Evolutionary conservation across 1,140 invertebrate genomes (phyloP), one percentile per base, ranked within the genome.

Genomic region (Samia ricini): DNA sequence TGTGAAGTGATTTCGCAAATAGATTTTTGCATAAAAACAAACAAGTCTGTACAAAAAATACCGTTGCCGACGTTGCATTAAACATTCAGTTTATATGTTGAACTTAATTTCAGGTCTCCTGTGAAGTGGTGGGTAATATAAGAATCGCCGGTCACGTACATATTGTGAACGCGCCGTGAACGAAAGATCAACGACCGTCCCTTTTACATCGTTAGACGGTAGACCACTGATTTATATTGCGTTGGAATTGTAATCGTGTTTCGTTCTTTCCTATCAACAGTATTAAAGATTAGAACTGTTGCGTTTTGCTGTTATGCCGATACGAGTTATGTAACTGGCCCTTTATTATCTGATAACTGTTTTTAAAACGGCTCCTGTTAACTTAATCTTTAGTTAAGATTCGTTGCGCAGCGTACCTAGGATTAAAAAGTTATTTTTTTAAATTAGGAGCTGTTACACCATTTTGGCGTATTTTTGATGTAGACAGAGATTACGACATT

Each of bases 181-280:
- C 74, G 57, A 77, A 68, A 72, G 79, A 64, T 69, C 77, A 79
- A 77, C 64, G 77, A 79, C 76, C 79, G 76, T 79, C 77, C 72
- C 73, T 76, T 79, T 76, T 64, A 68, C 65, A n/a, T n/a, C n/a
- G n/a, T n/a, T n/a, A n/a, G n/a, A n/a, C 62, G 60, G 8, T 56
- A 33, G 4, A 67, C 60, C 60, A 56, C 59, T 59, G 55, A 65
- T 69, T 72, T 69, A 68, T 66, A 61, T 29, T 29, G 23, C 22
- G 36, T 15, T 58, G 48, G 29, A 19, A 50, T 60, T 33, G 55
- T 58, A 66, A 70, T 70, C 68, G 48, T 24, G 26, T 70, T 64
- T 66, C 56, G 49, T 58, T 58, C 57, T 66, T 62, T 66, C 60
- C 60, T 66, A 66, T 66, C 63, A 56, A n/a, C 52, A 49, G 36